phyloP scores from a whole-genome alignment of 2,113 vertebrate genomes.

The Prochilodus magdalenae region DNA sequence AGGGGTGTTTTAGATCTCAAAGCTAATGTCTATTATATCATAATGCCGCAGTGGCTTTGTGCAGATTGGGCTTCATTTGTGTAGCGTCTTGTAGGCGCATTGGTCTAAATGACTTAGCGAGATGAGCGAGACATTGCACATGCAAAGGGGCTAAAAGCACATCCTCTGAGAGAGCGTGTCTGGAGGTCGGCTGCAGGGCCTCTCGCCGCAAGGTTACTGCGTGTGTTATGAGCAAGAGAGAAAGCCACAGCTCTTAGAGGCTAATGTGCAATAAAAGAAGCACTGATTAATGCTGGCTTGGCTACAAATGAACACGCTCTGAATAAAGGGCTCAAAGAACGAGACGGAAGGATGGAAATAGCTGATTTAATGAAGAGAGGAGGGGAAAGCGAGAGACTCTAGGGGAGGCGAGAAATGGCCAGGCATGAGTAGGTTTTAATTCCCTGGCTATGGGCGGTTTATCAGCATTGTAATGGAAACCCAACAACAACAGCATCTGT shows the following conservation, averaged over 20 bases:
- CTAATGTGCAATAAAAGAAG: constrained; percentile 43
- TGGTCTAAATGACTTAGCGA: background rate
- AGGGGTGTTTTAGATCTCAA: background rate
- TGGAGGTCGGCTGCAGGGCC: background rate
- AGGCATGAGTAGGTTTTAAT: constrained; percentile 48
- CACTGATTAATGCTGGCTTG: constrained; percentile 43
- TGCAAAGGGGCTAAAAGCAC: background rate
- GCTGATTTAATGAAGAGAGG: constrained; percentile 32
- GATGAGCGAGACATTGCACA: background rate
- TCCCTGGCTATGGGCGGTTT: constrained; percentile 23
- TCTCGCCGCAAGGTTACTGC: background rate
- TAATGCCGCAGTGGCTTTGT: background rate
- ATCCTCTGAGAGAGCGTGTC: background rate
- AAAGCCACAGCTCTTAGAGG: constrained; percentile 16
- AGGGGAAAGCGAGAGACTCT: background rate
- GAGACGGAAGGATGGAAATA: constrained; percentile 1
- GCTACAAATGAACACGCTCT: constrained; percentile 36
- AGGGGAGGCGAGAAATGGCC: constrained; percentile 6
- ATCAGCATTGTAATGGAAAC: constrained; percentile 45
- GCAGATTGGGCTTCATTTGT: background rate
- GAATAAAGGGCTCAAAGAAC: constrained; percentile 36
- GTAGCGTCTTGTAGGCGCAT: background rate
- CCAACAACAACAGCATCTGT: constrained; percentile 19
- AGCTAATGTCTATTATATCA: background rate
- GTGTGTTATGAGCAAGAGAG: constrained; percentile 9